A percentile compares a stretch with the other conserved stretches of the same genome.
These are phyloP conservation scores for Neodon shergylaensis DNA, from an alignment of 2,113 vertebrate species.

Conservation along the genomic window DNA sequence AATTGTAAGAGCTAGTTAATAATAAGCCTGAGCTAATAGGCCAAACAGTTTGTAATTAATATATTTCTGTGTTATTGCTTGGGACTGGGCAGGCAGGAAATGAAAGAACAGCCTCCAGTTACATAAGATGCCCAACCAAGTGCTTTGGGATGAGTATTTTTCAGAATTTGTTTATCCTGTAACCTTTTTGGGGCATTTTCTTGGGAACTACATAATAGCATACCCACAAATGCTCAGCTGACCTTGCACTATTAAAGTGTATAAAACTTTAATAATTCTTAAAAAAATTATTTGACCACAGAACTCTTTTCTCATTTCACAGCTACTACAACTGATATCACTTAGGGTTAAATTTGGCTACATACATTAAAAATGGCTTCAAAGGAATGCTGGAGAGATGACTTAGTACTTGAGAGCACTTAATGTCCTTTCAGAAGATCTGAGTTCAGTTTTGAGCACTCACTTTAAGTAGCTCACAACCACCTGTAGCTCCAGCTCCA, in stretches of 20 bases:
- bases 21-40: too few relatives aligned
- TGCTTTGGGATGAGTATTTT: not conserved
- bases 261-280: slow-evolving; percentile 15
- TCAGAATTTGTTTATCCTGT: not conserved
- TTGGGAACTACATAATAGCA: not conserved
- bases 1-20: too few relatives aligned
- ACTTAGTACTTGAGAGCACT: not conserved
- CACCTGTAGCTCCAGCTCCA: not conserved
- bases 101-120: too few relatives aligned
- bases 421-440: not conserved
- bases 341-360: slow-evolving; percentile 21
- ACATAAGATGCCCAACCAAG: not conserved
- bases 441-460: not conserved
- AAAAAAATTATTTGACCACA: slow-evolving; percentile 49
- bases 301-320: slow-evolving; percentile 29
- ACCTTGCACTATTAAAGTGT: not conserved
- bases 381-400: not conserved
- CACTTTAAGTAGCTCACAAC: not conserved
- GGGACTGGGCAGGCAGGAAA: too few relatives aligned
- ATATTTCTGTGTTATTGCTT: too few relatives aligned
- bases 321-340: not conserved
- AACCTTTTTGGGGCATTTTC: not conserved
- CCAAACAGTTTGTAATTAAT: too few relatives aligned
- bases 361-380: not conserved
- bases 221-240: not conserved